phyloP scores from a whole-genome alignment of 2,888 invertebrate species.

The Pheosia tremula region DNA sequence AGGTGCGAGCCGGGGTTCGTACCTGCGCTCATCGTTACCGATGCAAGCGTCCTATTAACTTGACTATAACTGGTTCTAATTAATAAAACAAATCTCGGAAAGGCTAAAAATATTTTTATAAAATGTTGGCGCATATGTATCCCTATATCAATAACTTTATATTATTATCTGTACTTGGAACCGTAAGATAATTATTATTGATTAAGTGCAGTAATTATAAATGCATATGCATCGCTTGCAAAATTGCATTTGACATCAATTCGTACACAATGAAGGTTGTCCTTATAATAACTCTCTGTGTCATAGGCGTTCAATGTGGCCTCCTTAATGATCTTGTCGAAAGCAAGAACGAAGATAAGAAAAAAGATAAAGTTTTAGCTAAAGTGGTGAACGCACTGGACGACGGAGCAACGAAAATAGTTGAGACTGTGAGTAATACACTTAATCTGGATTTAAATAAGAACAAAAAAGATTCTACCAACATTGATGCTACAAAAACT shows the following conservation, averaged over 20 bases:
- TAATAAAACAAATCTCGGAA: too few species aligned
- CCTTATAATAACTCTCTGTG: background rate
- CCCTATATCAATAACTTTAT: too few species aligned
- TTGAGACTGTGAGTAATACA: background rate
- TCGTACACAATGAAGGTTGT: background rate
- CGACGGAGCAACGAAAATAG: background rate
- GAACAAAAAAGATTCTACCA: background rate
- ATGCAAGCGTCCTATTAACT: too few species aligned
- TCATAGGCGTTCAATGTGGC: background rate
- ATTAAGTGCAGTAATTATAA: background rate
- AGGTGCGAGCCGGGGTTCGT: too few species aligned
- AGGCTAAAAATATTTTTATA: too few species aligned
- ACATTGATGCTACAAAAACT: background rate
- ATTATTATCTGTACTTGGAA: background rate
- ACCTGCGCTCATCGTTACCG: too few species aligned
- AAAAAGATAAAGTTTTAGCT: background rate
- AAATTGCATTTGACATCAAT: background rate
- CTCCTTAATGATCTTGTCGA: background rate
- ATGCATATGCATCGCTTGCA: too few species aligned
- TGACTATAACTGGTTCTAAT: too few species aligned
- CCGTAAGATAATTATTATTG: background rate
- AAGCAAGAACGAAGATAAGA: background rate
- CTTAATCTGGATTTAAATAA: background rate
- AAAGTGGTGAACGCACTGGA: conserved; percentile 1
- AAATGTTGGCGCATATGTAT: too few species aligned